A percentile compares a stretch with the other conserved stretches of the same genome.
Evolutionary conservation across 2,113 vertebrate genomes (phyloP).

Genomic region (Cavia aperea): DNA sequence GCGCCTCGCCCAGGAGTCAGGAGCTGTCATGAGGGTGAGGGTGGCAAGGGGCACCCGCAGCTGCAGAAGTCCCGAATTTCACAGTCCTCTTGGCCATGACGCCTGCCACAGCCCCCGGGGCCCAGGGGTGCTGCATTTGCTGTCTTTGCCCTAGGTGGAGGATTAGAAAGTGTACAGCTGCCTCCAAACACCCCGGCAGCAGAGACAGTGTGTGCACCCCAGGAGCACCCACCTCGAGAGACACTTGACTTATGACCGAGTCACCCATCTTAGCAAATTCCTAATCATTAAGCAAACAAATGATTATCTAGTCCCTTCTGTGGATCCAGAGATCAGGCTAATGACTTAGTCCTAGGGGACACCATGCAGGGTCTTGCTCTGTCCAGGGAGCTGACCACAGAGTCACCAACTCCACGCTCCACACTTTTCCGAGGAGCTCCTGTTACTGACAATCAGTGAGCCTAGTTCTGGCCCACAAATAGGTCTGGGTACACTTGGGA

Average conservation of each 20-base stretch:
- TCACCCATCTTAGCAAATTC: not conserved
- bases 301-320: not conserved
- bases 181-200: not conserved
- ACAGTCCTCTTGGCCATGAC: not conserved
- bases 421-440: not conserved
- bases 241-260: not conserved
- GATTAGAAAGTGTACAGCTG: not conserved
- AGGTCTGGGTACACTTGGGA: not conserved
- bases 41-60: too few relatives aligned
- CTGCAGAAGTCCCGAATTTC: not conserved
- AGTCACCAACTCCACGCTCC: not conserved
- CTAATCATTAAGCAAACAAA: not conserved
- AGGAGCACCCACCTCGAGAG: not conserved
- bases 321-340: not conserved
- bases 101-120: not conserved
- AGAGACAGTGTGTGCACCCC: not conserved
- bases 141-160: not conserved
- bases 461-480: not conserved
- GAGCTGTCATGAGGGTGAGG: not conserved
- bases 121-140: not conserved
- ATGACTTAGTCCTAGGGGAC: rapidly evolving
- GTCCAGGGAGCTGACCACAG: not conserved
- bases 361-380: rapidly evolving
- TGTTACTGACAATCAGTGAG: not conserved
- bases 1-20: not conserved